Evolutionary conservation across 2,113 vertebrate species (phyloP).

Genomic region (Bombycilla garrulus): DNA sequence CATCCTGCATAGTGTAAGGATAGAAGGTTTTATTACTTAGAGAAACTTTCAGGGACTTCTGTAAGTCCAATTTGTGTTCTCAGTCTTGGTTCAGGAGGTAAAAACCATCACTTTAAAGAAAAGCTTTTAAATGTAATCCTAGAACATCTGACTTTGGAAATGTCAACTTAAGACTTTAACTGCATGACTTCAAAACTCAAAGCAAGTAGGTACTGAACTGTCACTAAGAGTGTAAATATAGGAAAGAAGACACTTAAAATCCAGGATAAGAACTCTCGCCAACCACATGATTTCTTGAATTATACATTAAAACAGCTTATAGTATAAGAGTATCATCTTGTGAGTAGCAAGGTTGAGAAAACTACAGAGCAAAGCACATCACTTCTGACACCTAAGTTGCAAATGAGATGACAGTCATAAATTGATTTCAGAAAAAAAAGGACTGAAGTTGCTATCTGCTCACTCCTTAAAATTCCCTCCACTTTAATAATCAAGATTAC

Average conservation of each 20-base stretch:
- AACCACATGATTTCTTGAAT: constrained; percentile 22
- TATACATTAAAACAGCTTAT: constrained; percentile 63
- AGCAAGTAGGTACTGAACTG: constrained; percentile 11
- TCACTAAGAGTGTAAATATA: constrained; percentile 19
- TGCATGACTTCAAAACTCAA: constrained; percentile 5
- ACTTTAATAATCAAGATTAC: constrained; percentile 47
- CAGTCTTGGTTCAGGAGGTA: not conserved
- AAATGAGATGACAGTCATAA: constrained; percentile 45
- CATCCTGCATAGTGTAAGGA: not conserved
- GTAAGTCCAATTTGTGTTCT: not conserved
- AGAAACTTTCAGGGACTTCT: not conserved
- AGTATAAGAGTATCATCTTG: constrained; percentile 35
- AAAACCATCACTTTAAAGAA: not conserved
- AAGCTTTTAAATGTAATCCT: not conserved
- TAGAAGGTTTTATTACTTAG: not conserved
- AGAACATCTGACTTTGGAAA: constrained; percentile 21
- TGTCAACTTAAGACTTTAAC: constrained; percentile 35
- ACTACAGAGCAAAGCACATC: constrained; percentile 33
- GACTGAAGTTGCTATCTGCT: not conserved
- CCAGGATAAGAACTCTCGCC: constrained; percentile 54
- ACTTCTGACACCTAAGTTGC: constrained; percentile 39
- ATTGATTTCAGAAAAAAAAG: constrained; percentile 24
- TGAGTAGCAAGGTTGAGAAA: constrained; percentile 29
- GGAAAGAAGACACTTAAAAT: constrained; percentile 41
- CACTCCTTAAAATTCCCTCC: not conserved